These are phyloP conservation scores for Corvus cornix DNA, from an alignment of 2,113 vertebrate species.

Conservation along the genomic window DNA sequence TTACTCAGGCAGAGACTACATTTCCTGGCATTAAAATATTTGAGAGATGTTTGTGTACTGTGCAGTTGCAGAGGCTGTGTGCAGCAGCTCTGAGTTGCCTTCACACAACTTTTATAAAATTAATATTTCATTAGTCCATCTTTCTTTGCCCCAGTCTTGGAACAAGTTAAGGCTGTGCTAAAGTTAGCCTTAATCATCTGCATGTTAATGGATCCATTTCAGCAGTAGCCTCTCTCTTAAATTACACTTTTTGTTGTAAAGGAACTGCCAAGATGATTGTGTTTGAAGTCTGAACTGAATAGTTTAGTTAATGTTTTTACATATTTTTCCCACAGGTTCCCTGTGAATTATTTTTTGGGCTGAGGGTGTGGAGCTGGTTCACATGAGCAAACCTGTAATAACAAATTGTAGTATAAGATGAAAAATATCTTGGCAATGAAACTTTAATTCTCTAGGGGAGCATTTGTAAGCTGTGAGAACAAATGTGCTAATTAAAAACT, in stretches of 20 bases:
- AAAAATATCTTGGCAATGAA: constrained; percentile 19
- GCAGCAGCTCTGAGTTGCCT: background rate
- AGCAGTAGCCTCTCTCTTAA: background rate
- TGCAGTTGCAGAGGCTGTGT: background rate
- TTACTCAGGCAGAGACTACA: constrained; percentile 60
- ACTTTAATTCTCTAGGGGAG: background rate
- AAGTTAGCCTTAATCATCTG: background rate
- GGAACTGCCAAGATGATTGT: background rate
- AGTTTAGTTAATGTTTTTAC: background rate
- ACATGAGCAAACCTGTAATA: constrained; percentile 20
- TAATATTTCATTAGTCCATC: background rate
- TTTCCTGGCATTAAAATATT: constrained; percentile 73
- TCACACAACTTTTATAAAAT: background rate
- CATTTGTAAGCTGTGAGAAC: constrained; percentile 33
- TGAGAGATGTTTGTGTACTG: constrained; percentile 46
- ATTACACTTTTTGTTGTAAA: background rate
- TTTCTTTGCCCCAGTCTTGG: background rate
- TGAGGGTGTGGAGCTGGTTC: background rate
- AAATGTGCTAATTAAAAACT: constrained; percentile 44
- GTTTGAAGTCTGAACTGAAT: constrained; percentile 25
- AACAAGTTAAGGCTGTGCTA: background rate
- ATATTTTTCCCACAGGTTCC: background rate
- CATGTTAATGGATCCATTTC: background rate
- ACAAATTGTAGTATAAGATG: background rate
- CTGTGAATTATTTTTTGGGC: background rate